A percentile compares a stretch with the other conserved stretches of the same genome.
Evolutionary conservation across 2,113 vertebrate species (phyloP).

Genomic region (Pedionomus torquatus): DNA sequence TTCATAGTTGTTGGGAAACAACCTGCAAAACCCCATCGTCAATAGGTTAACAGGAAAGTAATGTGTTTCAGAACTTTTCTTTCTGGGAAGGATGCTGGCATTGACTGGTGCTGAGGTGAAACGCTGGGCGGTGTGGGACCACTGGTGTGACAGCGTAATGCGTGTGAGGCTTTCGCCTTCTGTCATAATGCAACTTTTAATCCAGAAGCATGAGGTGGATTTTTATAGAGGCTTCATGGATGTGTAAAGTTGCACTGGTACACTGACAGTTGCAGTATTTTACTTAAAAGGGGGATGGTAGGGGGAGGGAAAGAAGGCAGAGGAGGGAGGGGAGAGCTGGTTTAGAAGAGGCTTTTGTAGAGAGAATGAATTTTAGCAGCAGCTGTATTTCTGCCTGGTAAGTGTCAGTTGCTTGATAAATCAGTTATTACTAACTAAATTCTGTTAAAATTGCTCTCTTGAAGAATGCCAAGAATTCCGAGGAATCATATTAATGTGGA

Average conservation of each 20-base stretch:
- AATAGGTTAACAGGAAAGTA: neutral
- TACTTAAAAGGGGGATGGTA: neutral
- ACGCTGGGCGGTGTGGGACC: neutral
- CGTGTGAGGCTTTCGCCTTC: neutral
- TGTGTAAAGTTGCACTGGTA: neutral
- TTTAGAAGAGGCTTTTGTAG: neutral
- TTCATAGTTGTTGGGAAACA: neutral
- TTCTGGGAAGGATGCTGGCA: neutral
- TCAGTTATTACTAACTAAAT: neutral
- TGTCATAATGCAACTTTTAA: neutral
- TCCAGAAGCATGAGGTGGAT: neutral
- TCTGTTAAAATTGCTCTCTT: neutral
- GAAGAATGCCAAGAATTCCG: neutral
- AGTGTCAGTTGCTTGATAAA: neutral
- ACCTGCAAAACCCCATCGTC: rapidly evolving
- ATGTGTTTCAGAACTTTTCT: neutral
- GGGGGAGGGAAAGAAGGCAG: neutral
- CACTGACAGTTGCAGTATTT: neutral
- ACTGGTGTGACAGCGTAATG: neutral
- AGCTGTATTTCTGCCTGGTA: neutral
- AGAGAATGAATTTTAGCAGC: neutral
- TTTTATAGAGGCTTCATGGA: neutral
- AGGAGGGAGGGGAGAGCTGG: neutral
- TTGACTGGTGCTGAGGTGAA: neutral
- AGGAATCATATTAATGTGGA: neutral